Percentiles rank a stretch among this genome's conserved stretches.
These are phyloP conservation scores for Poeciliopsis turrubarensis DNA, from an alignment of 2,113 vertebrate species.

Conservation along the genomic window DNA sequence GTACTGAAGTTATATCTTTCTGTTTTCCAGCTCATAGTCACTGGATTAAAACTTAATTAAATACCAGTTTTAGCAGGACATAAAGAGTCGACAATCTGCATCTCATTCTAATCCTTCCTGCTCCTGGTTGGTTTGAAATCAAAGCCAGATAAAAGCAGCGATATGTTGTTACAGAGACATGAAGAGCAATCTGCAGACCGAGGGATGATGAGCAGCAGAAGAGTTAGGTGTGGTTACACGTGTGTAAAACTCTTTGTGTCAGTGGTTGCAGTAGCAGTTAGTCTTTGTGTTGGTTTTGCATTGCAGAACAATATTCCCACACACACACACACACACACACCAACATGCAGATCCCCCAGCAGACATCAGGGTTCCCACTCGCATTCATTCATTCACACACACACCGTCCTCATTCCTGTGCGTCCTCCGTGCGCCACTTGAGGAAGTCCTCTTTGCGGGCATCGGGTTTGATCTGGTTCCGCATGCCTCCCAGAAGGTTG, in stretches of 20 bases:
- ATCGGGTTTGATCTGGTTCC: conserved; percentile 83
- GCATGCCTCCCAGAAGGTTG: conserved; percentile 90
- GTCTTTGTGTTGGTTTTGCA: conserved; percentile 62
- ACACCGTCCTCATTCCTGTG: conserved; percentile 79
- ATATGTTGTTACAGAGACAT: conserved; percentile 67
- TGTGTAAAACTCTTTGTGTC: conserved; percentile 59
- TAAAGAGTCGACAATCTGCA: background rate
- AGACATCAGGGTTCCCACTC: conserved; percentile 30
- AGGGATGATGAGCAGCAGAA: conserved; percentile 29
- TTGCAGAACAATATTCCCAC: conserved; percentile 34
- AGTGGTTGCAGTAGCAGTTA: conserved; percentile 64
- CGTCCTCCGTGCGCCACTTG: conserved; percentile 81
- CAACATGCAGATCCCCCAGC: conserved; percentile 57
- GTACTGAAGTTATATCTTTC: background rate
- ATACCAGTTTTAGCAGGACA: conserved; percentile 15
- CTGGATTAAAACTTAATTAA: conserved; percentile 9
- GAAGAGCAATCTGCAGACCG: conserved; percentile 18
- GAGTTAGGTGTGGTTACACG: conserved; percentile 28
- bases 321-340: conserved; percentile 21
- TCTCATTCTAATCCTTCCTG: conserved; percentile 19
- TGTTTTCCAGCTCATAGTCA: background rate
- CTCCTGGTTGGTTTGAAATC: conserved; percentile 13
- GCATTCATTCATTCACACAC: conserved; percentile 19
- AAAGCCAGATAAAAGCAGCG: conserved; percentile 29
- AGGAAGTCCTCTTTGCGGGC: conserved; percentile 80